Evolutionary conservation across 2,888 invertebrate genomes (phyloP), one percentile per base, ranked within the genome.

Genomic region (Gnatocerus cornutus): DNA sequence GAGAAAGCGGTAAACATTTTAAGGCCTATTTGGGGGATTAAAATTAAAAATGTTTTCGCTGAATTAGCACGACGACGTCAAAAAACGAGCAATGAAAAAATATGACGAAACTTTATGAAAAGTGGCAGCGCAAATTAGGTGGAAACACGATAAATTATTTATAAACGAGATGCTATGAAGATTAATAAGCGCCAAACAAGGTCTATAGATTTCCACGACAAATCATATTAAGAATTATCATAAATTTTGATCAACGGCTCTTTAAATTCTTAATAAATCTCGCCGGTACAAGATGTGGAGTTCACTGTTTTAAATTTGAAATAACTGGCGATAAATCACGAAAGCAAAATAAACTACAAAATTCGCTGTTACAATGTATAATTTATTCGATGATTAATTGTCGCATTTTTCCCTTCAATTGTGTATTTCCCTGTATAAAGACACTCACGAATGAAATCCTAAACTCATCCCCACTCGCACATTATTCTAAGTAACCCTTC

Each of bases 111-210:
- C 48, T 9, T 48, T 48, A 48, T 48, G 27, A 52, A 52, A 52
- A 30, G 30, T 52, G 52, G 30, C 52, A 33, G 52, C 37, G 9
- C 41, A 56, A 56, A 56, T 56, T 41, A 43, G 41, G 43, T 12
- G 56, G 16, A 56, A 56, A 59, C 59, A 14, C 59, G 30, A 59
- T 59, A 59, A 59, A 59, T 59, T n/a, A 59, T 59, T 59, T 59
- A 59, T 59, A 16, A 45, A 59, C 59, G 5, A 12, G 12, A n/a
- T 30, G 9, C 37, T 8, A 43, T 43, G 43, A 59, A 59, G 59
- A 59, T 59, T 59, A 59, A 59, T 59, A 59, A 46, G 33, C 14
- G 33, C 53, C 39, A 53, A 53, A 53, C 6, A 37, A n/a, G 14
- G 37, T 39, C 8, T 53, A 53, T 46, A 45, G 46, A 46, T 29